Conservation (phyloP, 2,113 vertebrate genomes). For the Chrysemys picta region DNA sequence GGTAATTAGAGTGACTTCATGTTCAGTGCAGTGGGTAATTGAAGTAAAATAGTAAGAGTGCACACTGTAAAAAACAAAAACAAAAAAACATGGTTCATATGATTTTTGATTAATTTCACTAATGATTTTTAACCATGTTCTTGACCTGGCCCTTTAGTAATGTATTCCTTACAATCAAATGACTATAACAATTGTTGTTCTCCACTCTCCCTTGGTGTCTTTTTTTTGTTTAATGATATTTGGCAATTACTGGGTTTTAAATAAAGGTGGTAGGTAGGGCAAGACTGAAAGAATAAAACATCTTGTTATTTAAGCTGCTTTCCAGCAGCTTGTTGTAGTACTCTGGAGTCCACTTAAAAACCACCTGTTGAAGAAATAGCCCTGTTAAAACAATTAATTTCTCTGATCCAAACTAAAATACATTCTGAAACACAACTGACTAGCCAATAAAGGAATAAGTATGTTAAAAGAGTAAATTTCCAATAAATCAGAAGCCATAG, state of each 20-base stretch:
- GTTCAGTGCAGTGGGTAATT: slow-evolving; percentile 14
- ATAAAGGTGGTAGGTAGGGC: not conserved
- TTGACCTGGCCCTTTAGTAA: not conserved
- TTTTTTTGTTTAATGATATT: slow-evolving; percentile 23
- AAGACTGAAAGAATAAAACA: slow-evolving; percentile 9
- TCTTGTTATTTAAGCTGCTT: slow-evolving; percentile 42
- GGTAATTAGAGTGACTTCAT: slow-evolving; percentile 55
- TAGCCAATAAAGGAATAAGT: not conserved
- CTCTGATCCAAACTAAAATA: not conserved
- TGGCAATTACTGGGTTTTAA: not conserved
- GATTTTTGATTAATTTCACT: slow-evolving; percentile 13
- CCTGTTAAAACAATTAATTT: slow-evolving; percentile 29
- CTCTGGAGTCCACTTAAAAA: slow-evolving; percentile 2
- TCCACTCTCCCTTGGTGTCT: not conserved
- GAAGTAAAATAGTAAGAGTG: not conserved
- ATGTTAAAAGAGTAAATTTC: not conserved
- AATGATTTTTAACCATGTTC: not conserved
- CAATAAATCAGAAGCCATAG: not conserved
- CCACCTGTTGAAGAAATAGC: not conserved
- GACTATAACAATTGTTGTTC: not conserved
- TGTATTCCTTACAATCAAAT: not conserved
- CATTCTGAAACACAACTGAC: not conserved
- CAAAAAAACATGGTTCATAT: not conserved
- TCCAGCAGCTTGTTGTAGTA: not conserved
- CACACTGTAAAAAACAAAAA: slow-evolving; percentile 9